These are phyloP conservation scores for Zaprionus obscuricornis DNA, from an alignment of 2,888 invertebrate genomes.

Conservation along the genomic window DNA sequence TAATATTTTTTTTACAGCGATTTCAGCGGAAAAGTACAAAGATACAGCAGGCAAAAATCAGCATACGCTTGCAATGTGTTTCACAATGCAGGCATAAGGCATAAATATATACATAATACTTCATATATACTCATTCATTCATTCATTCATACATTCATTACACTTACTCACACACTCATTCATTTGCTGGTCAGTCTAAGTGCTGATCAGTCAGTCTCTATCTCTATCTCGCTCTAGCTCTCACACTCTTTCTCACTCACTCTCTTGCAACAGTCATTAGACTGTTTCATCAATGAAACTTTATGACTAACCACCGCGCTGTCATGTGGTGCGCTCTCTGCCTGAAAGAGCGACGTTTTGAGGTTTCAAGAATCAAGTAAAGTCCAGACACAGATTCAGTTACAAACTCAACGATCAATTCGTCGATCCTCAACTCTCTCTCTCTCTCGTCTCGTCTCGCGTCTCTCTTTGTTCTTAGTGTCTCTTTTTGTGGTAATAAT, in stretches of 20 bases:
- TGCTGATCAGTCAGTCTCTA: background rate
- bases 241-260: no score
- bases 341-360: no score
- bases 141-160: slow-evolving; percentile 41
- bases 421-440: no score
- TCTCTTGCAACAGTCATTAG: no score
- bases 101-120: slow-evolving; percentile 25
- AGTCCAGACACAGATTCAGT: slow-evolving; percentile 50
- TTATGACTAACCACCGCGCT: slow-evolving; percentile 27
- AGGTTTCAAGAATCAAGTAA: slow-evolving; percentile 17
- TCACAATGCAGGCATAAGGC: slow-evolving; percentile 17
- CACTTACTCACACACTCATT: no score
- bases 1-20: slow-evolving; percentile 54
- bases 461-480: no score
- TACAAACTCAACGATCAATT: slow-evolving; percentile 47
- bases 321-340: slow-evolving; percentile 25
- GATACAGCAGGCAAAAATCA: slow-evolving; percentile 28
- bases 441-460: no score
- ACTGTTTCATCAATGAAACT: slow-evolving; percentile 60
- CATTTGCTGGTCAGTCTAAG: slow-evolving; percentile 6
- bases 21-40: slow-evolving; percentile 56
- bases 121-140: slow-evolving; percentile 18
- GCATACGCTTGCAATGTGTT: slow-evolving; percentile 68
- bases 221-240: slow-evolving; percentile 7
- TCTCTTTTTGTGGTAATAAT: slow-evolving; percentile 63